phyloP scores from a whole-genome alignment of 2,888 invertebrate species.

The Spilosoma lubricipeda region DNA sequence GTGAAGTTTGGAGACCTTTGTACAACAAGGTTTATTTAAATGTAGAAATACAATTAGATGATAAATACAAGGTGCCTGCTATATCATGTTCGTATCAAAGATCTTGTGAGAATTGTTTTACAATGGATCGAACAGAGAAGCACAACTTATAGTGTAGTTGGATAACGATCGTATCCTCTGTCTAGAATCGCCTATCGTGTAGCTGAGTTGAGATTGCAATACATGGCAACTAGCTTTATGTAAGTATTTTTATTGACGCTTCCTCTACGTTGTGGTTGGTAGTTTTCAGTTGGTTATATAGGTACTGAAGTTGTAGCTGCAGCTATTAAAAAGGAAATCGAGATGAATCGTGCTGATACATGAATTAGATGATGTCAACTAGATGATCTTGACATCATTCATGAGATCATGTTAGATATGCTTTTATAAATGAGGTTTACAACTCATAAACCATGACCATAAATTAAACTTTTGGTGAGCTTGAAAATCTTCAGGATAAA shows the following conservation, averaged over 20 bases:
- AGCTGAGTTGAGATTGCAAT: slow-evolving; percentile 27
- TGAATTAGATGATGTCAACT: slow-evolving; percentile 29
- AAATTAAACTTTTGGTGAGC: background rate
- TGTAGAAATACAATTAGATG: slow-evolving; percentile 9
- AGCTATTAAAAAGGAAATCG: slow-evolving; percentile 4
- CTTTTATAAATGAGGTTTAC: slow-evolving; percentile 15
- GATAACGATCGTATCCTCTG: slow-evolving; percentile 75
- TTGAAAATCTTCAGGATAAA: background rate
- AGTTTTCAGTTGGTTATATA: slow-evolving; percentile 3
- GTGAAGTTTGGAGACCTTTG: slow-evolving; percentile 17
- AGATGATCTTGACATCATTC: slow-evolving; percentile 1
- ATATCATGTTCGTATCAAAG: slow-evolving; percentile 32
- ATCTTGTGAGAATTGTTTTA: slow-evolving; percentile 65
- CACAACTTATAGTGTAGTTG: slow-evolving; percentile 62
- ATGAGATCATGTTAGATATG: slow-evolving; percentile 21
- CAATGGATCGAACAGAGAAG: slow-evolving; percentile 60
- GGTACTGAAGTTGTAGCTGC: background rate
- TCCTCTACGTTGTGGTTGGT: slow-evolving; percentile 2
- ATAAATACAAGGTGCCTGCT: slow-evolving; percentile 15
- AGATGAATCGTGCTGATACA: slow-evolving; percentile 15
- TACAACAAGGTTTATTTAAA: background rate
- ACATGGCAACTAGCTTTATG: slow-evolving; percentile 25
- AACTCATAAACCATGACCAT: slow-evolving; percentile 5
- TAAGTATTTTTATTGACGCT: slow-evolving; percentile 19
- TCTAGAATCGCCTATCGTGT: slow-evolving; percentile 32